Evolutionary conservation across 1,140 invertebrate species (phyloP), one percentile per base, ranked within the genome.

Genomic region (Octopus sinensis): DNA sequence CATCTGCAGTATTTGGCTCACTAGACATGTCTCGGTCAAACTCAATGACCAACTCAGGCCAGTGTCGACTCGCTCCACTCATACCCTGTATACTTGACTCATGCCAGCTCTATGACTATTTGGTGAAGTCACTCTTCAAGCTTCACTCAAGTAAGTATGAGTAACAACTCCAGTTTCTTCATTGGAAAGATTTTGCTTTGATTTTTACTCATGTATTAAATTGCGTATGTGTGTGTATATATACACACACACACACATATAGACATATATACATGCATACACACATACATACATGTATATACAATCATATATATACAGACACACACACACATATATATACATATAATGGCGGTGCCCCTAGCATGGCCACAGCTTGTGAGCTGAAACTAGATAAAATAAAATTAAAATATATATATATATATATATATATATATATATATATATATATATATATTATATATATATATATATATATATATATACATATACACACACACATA

Each of bases 41-140:
- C 92, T 99, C 98, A 5, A 99, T 99, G 96, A 98, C 97, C 0
- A 95, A 94, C 79, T 95, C 95, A 82, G 98, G 98, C 4, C 98
- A 99, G 91, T 99, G 98, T 91, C 93, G 97, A 81, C 92, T 99
- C 78, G 96, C 97, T 23, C 98, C 98, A 12, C 92, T 99, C 7
- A 98, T 99, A 84, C 95, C 96, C n/a, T 97, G 97, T 88, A 98
- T 99, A 84, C 96, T 98, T 91, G 98, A 99, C 91, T 97, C 98
- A 0, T 96, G 96, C 85, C 95, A 96, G 84, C 92, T 99, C 0
- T 99, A 99, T 89, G 98, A 99, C 92, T 97, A 96, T 88, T 95
- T 95, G 84, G 98, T 99, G 10, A 97, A 98, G 90, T 94, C 99
- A 79, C 93, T 99, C 83, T 99, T 99, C 91, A 96, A 96, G 87